A percentile compares a stretch with the other conserved stretches of the same genome.
phyloP scores from a whole-genome alignment of 2,888 invertebrate species.

The Anagyrus pseudococci region DNA sequence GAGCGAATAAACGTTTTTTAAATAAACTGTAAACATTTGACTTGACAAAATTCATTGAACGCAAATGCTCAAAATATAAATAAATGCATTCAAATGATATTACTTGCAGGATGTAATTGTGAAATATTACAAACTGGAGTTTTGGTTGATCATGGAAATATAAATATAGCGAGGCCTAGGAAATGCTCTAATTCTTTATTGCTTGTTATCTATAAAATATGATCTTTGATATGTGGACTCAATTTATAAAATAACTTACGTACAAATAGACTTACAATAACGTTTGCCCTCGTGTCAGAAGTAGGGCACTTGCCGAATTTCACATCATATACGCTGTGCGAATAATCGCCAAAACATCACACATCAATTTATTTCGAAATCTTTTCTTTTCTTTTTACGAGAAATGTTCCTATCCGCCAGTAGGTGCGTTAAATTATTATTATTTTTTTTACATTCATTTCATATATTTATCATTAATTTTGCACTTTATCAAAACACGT shows the following conservation, averaged over 20 bases:
- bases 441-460: background rate
- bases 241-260: slow-evolving; percentile 52
- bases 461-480: background rate
- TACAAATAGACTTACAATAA: slow-evolving; percentile 31
- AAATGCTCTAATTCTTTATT: slow-evolving; percentile 42
- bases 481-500: background rate
- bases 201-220: slow-evolving; percentile 52
- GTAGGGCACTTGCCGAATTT: background rate
- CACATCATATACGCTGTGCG: background rate
- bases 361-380: background rate
- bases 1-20: too few species aligned
- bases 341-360: background rate
- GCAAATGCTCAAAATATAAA: too few species aligned
- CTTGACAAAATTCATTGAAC: too few species aligned
- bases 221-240: slow-evolving; percentile 55
- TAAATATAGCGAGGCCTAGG: slow-evolving; percentile 15
- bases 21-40: too few species aligned
- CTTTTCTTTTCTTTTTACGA: background rate
- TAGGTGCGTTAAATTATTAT: background rate
- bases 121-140: too few species aligned
- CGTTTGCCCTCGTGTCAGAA: background rate
- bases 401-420: background rate
- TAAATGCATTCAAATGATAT: too few species aligned
- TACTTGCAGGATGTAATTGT: too few species aligned
- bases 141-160: slow-evolving; percentile 12